Base-by-base conservation (phyloP, 2,113 vertebrate genomes). In the Phaethon lepturus region DNA sequence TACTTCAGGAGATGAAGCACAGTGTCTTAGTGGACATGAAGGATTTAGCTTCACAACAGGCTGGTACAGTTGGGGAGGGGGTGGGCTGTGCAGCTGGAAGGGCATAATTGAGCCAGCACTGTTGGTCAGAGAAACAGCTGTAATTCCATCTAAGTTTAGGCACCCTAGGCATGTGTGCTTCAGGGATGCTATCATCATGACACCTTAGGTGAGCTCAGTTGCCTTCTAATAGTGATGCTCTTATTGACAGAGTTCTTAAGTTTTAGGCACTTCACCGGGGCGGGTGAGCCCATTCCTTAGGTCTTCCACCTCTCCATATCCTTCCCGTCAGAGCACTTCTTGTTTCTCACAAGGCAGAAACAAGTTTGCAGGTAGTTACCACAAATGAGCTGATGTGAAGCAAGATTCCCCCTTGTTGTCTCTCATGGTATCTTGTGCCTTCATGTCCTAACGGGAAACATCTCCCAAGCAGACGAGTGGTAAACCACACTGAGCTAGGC, bases 401-500 rank as follows among this genome's bases (percentile, higher is more conserved):
- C 49, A 76, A 91, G 73, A 71, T 72, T 85, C 16, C 60, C 31
- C 1, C 3, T 24, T 62, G 25, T 35, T 84, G 71, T 88, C 62
- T 81, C 38, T 91, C 49, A 17, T 5, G 22, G 35, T 56, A 52
- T 75, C 75, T 66, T 76, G 85, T 84, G 72, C 47, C 69, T 88
- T 91, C 77, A 52, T 87, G 91, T 52, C 77, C 84, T 95, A 91
- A 86, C 9, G 52, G 92, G 95, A 83, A 97, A 31, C 3, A 1
- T 88, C 78, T 92, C 64, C 63, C 0, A 1, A 73, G 83, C 55
- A 81, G 79, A 67, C 2, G 1, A 76, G 50, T 23, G 67, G 38
- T 71, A 81, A 96, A 52, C 75, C 31, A 1, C 74, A 50, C 68
- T 85, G 73, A 89, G 76, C 76, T 84, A 35, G 95, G 83, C 59